A percentile compares a stretch with the other conserved stretches of the same genome.
Evolutionary conservation across 2,797 vertebrate genomes (phyloP).

Genomic region (Molothrus aeneus): DNA sequence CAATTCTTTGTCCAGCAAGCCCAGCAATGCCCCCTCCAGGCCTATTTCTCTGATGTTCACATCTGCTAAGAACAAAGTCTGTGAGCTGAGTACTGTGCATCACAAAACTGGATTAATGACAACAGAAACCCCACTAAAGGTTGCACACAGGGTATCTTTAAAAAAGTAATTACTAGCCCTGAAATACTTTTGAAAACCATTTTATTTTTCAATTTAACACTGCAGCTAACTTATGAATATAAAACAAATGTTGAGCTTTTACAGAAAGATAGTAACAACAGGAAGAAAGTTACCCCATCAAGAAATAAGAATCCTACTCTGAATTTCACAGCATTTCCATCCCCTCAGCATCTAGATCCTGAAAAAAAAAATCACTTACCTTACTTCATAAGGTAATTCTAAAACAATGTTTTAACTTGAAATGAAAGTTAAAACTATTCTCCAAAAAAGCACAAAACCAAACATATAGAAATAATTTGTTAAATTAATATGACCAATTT

Average conservation of each 20-base stretch:
- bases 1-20: slow-evolving; percentile 87
- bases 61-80: slow-evolving; percentile 76
- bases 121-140: neutral
- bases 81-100: slow-evolving; percentile 21
- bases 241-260: neutral
- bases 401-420: neutral
- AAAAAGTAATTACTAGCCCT: neutral
- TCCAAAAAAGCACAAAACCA: neutral
- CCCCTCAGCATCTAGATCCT: neutral
- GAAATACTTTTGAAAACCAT: neutral
- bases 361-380: neutral
- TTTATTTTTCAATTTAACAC: neutral
- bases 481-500: neutral
- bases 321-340: neutral
- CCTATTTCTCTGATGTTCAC: slow-evolving; percentile 90
- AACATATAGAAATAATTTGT: neutral
- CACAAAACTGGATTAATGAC: slow-evolving; percentile 23
- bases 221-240: neutral
- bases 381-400: neutral
- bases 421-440: neutral
- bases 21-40: slow-evolving; percentile 89
- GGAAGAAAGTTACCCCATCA: neutral
- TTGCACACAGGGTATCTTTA: neutral
- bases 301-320: neutral
- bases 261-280: neutral